Base-by-base conservation (phyloP, 1,140 invertebrate genomes). In the Meloidogyne chitwoodi region DNA sequence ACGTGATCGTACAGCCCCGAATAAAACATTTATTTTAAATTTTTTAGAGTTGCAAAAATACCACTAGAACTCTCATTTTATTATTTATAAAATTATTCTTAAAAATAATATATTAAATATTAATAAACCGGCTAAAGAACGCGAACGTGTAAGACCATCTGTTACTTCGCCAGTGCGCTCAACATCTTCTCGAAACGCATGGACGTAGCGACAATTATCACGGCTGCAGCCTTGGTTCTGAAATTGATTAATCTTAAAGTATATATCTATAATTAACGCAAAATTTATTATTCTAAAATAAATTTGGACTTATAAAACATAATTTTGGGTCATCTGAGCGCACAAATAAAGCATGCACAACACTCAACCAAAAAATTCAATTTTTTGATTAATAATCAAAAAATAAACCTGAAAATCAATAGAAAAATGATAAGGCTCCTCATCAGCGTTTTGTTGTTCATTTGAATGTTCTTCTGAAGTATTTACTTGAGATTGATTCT, bases 401-500 rank as follows among this genome's bases (percentile, higher is more conserved):
- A 5, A 73, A n/a, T 63, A 41, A 75, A 83, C 83, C 83, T 84
- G 83, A 71, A 75, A 84, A 72, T 84, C 83, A 61, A 84, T 85
- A 74, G 84, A 84, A 74, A 84, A 84, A 29, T 83, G 78, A 75
- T 85, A 81, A 61, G 85, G 78, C 10, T 84, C 84, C 22, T 84
- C 74, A 12, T 65, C 69, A 86, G 87, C 27, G 86, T 83, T 76
- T 67, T 71, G 48, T 19, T 85, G 87, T 56, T 64, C 75, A 31
- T 61, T 61, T 4, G 48, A 26, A 26, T 29, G 26, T 12, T 91
- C 90, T 74, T 88, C 87, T 5, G 90, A 90, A 83, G 88, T 93
- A 94, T 56, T 91, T 90, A 81, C 91, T 92, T 12, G n/a, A n/a
- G n/a, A n/a, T n/a, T n/a, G n/a, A n/a, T 92, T 92, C 16, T 93